Percentiles rank a stretch among this genome's conserved stretches.
Conservation (phyloP, 2,888 invertebrate genomes). For the Athetis lepigone region DNA sequence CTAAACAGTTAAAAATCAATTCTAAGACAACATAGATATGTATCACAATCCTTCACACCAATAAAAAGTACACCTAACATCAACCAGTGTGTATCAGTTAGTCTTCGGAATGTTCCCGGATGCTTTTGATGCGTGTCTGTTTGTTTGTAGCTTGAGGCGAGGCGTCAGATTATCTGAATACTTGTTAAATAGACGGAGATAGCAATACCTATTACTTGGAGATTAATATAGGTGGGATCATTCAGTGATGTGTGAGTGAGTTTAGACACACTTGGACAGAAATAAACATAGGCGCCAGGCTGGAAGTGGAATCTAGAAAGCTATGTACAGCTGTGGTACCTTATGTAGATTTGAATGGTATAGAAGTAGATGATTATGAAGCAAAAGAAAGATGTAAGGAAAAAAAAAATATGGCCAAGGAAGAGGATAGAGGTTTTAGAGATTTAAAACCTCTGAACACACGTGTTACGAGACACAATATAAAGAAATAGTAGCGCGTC, state of each 20-base stretch:
- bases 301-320: neutral
- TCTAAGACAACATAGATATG: neutral
- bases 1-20: too few relatives aligned
- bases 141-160: constrained; percentile 47
- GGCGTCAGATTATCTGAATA: constrained; percentile 62
- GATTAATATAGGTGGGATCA: constrained; percentile 15
- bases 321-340: neutral
- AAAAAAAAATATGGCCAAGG: neutral
- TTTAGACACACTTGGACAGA: neutral
- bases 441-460: too few relatives aligned
- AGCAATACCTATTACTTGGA: constrained; percentile 30
- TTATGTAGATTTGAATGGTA: neutral
- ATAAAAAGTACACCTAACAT: constrained; percentile 16
- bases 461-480: too few relatives aligned
- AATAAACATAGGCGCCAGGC: neutral
- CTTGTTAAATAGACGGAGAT: constrained; percentile 49
- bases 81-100: constrained; percentile 34
- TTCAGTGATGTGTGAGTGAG: constrained; percentile 31
- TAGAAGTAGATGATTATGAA: neutral
- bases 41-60: constrained; percentile 28
- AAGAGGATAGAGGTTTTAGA: neutral
- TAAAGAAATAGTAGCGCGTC: too few relatives aligned
- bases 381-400: neutral
- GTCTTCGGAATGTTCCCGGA: constrained; percentile 54
- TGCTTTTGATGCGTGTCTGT: constrained; percentile 51